Base-by-base conservation (phyloP, 2,888 invertebrate genomes). In the Exephanes ischioxanthus region DNA sequence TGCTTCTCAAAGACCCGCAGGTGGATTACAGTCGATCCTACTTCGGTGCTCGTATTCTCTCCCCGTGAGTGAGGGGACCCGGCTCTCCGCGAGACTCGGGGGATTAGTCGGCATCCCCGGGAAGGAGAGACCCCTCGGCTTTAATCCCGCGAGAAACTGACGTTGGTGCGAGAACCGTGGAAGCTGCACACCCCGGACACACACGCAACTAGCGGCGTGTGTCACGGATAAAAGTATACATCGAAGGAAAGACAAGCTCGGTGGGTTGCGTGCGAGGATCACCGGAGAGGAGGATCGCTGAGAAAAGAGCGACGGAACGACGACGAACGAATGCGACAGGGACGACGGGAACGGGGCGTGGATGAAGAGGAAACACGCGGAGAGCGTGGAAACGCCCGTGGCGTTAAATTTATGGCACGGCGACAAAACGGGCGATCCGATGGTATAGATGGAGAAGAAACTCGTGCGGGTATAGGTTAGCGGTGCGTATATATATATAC, bases 141-240 rank as follows among this genome's bases (percentile, higher is more conserved):
- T 61, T 87, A 87, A 87, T 87, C 87, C 87, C 78, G 80, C 85
- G 82, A 80, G 80, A 55, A 85, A 87, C 87, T 85, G 87, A 87
- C 87, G 79, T 55, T 85, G 77, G 48, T 70, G 84, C 80, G 71
- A 73, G 80, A 84, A 79, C 77, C 84, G 48, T 76, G 78, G 73
- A 81, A 72, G 73, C 84, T 71, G 58, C 45, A 41, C 19, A 26
- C 16, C 26, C 61, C 76, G 55, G 66, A 41, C 41, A 22, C 63
- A 33, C 63, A 51, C 19, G 41, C 41, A 70, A 26, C 53, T 22
- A 7, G 22, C 22, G 41, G 37, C 53, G 30, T 66, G 71, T 58
- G 72, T 61, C 80, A 61, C 51, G 61, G 58, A 41, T 68, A 37
- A 61, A 70, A 53, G 63, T 37, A 63, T 53, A 82, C 70, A 55